Evolutionary conservation across 2,797 vertebrate genomes (phyloP).

Genomic region (Nyctibius grandis): DNA sequence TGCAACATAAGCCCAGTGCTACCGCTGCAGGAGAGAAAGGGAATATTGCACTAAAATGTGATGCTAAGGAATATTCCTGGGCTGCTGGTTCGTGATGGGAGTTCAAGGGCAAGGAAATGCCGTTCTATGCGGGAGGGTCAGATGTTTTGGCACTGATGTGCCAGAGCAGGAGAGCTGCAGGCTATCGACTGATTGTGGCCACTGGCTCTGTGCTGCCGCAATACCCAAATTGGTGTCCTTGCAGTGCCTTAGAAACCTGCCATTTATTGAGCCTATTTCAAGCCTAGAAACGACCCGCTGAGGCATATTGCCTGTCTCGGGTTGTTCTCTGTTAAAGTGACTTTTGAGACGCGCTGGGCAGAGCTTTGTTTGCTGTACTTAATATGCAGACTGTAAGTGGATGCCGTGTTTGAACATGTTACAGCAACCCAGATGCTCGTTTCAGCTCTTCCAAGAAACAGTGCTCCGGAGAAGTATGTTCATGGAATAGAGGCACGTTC

Average conservation of each 20-base stretch:
- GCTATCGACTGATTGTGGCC: background rate
- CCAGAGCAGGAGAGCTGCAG: background rate
- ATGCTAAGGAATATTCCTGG: background rate
- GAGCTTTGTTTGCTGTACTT: background rate
- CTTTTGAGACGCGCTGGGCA: background rate
- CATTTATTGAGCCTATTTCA: background rate
- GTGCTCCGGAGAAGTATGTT: background rate
- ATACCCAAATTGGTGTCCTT: background rate
- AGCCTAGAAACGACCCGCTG: background rate
- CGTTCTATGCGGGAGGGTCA: background rate
- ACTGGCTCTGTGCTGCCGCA: background rate
- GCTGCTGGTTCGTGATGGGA: background rate
- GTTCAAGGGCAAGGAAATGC: background rate
- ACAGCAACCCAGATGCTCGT: background rate
- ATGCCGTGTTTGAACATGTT: slow-evolving; percentile 52
- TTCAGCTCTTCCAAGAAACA: slow-evolving; percentile 19
- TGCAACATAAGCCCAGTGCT: background rate
- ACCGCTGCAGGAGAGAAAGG: background rate
- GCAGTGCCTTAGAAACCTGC: background rate
- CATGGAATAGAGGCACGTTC: background rate
- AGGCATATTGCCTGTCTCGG: background rate
- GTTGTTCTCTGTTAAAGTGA: background rate
- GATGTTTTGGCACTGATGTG: background rate
- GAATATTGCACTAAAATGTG: background rate
- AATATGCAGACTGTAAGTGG: slow-evolving; percentile 35